Evolutionary conservation across 2,888 invertebrate species (phyloP).

Genomic region (Lasioglossum villosulum): DNA sequence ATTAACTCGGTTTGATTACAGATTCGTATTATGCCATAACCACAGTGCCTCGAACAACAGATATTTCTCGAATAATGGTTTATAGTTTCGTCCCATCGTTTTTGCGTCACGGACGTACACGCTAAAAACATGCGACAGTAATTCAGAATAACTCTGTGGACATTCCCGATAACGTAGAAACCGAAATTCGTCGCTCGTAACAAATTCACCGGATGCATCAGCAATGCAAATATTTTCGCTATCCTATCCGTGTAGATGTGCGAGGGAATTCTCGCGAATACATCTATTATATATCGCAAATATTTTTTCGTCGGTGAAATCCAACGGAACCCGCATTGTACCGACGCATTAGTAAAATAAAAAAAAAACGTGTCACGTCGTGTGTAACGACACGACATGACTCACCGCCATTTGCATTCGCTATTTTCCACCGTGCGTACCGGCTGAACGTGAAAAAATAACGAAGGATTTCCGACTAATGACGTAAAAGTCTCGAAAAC

Average conservation of each 20-base stretch:
- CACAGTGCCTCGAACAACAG: neutral
- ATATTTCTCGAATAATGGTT: constrained; percentile 1
- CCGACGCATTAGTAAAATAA: constrained; percentile 23
- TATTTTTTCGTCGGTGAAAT: constrained; percentile 14
- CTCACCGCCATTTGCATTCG: constrained; percentile 14
- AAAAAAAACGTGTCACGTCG: constrained; percentile 9
- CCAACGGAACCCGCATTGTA: neutral
- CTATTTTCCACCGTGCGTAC: neutral
- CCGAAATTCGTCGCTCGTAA: constrained; percentile 29
- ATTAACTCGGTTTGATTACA: neutral
- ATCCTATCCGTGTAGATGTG: neutral
- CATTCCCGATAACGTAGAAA: neutral
- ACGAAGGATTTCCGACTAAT: neutral
- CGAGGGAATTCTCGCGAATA: neutral
- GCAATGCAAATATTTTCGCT: constrained; percentile 57
- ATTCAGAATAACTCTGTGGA: constrained; percentile 8
- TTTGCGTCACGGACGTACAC: neutral
- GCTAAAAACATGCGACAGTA: neutral
- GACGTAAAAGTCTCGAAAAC: neutral
- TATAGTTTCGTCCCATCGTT: neutral
- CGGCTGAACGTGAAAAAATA: neutral
- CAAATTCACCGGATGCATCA: constrained; percentile 40
- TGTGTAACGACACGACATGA: constrained; percentile 14
- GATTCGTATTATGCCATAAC: neutral
- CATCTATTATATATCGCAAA: constrained; percentile 30